Evolutionary conservation across 1,140 invertebrate genomes (phyloP), one percentile per base, ranked within the genome.

Genomic region (Phocides pigmalion): DNA sequence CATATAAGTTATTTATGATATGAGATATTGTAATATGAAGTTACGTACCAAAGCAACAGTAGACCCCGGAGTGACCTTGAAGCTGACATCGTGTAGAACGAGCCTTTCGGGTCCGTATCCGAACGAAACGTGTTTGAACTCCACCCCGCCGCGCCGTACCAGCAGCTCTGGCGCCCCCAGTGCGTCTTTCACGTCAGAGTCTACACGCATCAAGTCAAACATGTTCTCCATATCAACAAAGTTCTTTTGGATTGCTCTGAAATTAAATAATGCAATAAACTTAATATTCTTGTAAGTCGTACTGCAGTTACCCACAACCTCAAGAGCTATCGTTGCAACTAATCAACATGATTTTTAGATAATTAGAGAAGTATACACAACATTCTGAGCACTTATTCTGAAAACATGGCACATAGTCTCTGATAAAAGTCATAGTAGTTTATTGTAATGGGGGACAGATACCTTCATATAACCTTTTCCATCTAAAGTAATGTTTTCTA

Each of bases 141-240:
- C 97, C 25, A 99, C 95, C 47, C 93, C 90, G 37, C 97, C 98
- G 46, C 93, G 93, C 37, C 94, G 94, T 0, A 97, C 90, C 3
- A 94, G 81, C 14, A 99, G 82, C 14, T 94, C 93, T 4, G 93
- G 93, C 42, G 97, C 97, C 59, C 95, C 95, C 0, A 95, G 94
- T 0, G 94, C 94, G 92, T 99, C 98, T 11, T 95, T 92, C 47
- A 99, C 94, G 92, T 99, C 98, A 67, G 96, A 93, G 17, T 96
- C 93, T 85, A 98, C 96, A 49, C 95, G 94, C 49, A 99, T 91
- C 46, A 99, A 84, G 58, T 99, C 98, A 91, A 99, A 98, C 98
- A 99, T 99, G 84, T 99, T 99, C 92, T 99, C 98, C 98, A 99
- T 99, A 76, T 99, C 98, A 17, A 99, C 95, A 82, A 99, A 99